Conservation (phyloP, 2,113 vertebrate genomes). For the Ammodytes marinus region DNA sequence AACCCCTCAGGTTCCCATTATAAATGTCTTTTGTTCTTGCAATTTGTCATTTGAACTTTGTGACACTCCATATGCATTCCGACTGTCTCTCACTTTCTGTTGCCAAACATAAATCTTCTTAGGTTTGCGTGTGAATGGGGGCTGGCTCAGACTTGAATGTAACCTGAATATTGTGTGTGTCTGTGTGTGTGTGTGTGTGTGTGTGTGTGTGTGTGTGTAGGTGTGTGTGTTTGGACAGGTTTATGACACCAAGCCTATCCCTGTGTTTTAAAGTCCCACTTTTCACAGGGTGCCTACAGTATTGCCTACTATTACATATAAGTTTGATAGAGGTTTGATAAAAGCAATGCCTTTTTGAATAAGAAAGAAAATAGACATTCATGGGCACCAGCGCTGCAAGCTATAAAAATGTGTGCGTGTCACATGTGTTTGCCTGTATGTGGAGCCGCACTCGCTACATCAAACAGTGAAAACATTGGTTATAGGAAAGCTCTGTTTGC, state of each 20-base stretch:
- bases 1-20: conserved; percentile 8
- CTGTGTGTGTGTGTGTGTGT: conserved; percentile 7
- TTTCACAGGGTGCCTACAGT: neutral
- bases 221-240: neutral
- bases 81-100: conserved; percentile 10
- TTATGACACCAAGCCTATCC: neutral
- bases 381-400: neutral
- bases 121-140: conserved; percentile 9
- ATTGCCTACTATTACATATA: neutral
- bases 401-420: neutral
- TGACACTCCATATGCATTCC: conserved; percentile 42
- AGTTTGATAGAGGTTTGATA: neutral
- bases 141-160: conserved; percentile 52
- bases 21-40: neutral
- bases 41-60: conserved; percentile 47
- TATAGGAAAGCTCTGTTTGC: conserved; percentile 49
- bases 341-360: neutral
- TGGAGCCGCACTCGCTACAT: neutral
- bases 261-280: neutral
- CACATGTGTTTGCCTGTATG: conserved; percentile 37
- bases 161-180: conserved; percentile 23
- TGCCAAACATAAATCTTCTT: conserved; percentile 46
- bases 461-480: conserved; percentile 41
- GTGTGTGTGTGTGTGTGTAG: no score
- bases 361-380: neutral